phyloP scores from a whole-genome alignment of 2,113 vertebrate species.

The Amphilophus citrinellus region DNA sequence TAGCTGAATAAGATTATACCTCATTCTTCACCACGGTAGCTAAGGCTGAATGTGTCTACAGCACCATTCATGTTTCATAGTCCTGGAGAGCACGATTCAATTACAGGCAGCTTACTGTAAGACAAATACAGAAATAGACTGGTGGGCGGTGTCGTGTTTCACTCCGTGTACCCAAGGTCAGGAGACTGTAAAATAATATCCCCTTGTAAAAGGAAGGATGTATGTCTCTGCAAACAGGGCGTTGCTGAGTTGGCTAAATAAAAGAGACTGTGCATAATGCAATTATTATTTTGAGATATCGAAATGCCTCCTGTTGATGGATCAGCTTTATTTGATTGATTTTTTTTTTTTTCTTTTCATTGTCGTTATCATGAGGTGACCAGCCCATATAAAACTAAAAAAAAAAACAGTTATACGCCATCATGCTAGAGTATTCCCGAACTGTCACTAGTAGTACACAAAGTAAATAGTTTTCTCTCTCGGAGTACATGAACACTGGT shows the following conservation, averaged over 20 bases:
- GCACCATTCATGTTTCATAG: slow-evolving; percentile 61
- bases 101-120: slow-evolving; percentile 78
- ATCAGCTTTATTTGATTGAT: slow-evolving; percentile 25
- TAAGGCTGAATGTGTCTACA: slow-evolving; percentile 52
- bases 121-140: slow-evolving; percentile 80
- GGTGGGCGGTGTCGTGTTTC: slow-evolving; percentile 81
- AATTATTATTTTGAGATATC: slow-evolving; percentile 34
- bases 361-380: background rate
- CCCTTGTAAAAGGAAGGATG: slow-evolving; percentile 68
- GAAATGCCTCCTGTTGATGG: background rate
- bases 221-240: slow-evolving; percentile 71
- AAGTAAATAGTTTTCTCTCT: background rate
- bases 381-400: background rate
- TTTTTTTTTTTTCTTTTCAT: background rate
- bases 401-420: background rate
- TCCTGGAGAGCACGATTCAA: slow-evolving; percentile 69
- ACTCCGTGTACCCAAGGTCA: slow-evolving; percentile 83
- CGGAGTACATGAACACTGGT: slow-evolving; percentile 1
- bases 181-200: slow-evolving; percentile 75
- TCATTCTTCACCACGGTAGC: slow-evolving; percentile 54
- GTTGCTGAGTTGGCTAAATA: slow-evolving; percentile 63
- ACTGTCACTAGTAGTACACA: background rate
- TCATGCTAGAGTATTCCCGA: background rate
- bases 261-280: slow-evolving; percentile 35
- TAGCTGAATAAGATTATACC: slow-evolving; percentile 44